Evolutionary conservation across 2,797 vertebrate genomes (phyloP).

Genomic region (Bucorvus abyssinicus): DNA sequence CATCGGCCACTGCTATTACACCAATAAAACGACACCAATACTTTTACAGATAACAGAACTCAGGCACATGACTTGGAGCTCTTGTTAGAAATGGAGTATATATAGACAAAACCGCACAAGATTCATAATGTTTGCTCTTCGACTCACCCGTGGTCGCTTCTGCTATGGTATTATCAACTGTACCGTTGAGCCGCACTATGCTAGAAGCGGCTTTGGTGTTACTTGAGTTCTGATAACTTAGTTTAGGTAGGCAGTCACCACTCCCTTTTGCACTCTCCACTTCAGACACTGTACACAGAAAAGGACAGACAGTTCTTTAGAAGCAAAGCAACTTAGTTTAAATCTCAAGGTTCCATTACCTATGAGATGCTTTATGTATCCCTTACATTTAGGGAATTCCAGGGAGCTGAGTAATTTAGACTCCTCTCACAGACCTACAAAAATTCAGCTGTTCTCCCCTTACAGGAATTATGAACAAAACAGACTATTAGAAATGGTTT

Average conservation of each 20-base stretch:
- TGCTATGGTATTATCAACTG: background rate
- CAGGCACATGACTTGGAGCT: background rate
- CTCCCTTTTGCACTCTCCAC: constrained; percentile 79
- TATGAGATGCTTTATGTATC: background rate
- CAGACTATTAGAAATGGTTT: background rate
- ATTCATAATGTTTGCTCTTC: background rate
- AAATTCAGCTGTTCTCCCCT: background rate
- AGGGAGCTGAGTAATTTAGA: background rate
- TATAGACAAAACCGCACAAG: fast-evolving
- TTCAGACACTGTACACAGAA: constrained; percentile 74
- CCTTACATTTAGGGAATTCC: background rate
- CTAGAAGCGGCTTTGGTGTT: constrained; percentile 40
- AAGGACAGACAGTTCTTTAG: background rate
- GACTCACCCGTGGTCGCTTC: constrained; percentile 62
- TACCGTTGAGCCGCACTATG: constrained; percentile 74
- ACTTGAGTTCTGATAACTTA: constrained; percentile 61
- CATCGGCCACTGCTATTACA: background rate
- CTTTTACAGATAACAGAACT: background rate
- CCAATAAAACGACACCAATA: too few species aligned
- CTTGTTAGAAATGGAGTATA: background rate
- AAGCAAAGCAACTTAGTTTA: background rate
- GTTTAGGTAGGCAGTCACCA: constrained; percentile 74
- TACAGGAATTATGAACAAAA: background rate
- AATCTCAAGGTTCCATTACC: background rate
- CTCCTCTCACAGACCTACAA: background rate